Conservation (phyloP, 2,113 vertebrate genomes). For the Thalassarche chlororhynchos region DNA sequence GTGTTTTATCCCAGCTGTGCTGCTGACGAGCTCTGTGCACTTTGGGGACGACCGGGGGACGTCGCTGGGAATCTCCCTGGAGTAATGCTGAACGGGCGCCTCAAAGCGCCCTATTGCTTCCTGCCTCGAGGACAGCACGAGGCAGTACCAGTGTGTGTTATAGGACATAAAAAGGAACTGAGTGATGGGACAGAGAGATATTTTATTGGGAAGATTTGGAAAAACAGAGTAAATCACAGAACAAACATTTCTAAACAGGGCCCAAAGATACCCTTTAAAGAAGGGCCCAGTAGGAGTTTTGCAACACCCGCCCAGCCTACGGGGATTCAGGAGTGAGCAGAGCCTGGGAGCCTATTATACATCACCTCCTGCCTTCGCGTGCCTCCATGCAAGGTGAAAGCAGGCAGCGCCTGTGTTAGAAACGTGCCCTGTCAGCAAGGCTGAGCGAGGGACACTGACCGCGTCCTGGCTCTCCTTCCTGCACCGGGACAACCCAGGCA, state of each 20-base stretch:
- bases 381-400: accelerated
- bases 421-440: not conserved
- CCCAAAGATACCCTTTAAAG: not conserved
- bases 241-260: not conserved
- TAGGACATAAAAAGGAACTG: not conserved
- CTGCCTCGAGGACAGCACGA: not conserved
- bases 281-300: not conserved
- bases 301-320: not conserved
- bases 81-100: not conserved
- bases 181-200: not conserved
- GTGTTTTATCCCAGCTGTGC: not conserved
- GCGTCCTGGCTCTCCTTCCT: not conserved
- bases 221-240: not conserved
- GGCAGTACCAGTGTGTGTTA: not conserved
- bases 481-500: not conserved
- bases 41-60: accelerated
- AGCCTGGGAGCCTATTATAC: not conserved
- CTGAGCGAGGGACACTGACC: accelerated
- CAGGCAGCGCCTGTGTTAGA: not conserved
- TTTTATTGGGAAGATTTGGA: not conserved
- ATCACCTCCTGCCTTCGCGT: accelerated
- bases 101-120: not conserved
- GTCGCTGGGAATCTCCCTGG: not conserved
- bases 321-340: not conserved
- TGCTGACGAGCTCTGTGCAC: not conserved